These are phyloP conservation scores for Cotesia chilonis DNA, from an alignment of 1,140 invertebrate species.

Conservation along the genomic window DNA sequence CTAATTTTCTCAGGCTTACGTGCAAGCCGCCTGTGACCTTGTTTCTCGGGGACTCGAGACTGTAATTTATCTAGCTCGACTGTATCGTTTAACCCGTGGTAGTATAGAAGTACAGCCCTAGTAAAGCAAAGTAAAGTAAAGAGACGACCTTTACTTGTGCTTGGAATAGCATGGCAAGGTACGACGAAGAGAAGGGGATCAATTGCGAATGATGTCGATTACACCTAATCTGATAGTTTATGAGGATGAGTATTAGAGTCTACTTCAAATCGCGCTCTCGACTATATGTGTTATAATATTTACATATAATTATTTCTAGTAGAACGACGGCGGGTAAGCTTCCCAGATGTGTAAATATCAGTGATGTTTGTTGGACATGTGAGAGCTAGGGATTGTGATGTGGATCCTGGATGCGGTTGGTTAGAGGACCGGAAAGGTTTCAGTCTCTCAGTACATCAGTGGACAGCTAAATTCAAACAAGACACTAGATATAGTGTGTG, in stretches of 20 bases:
- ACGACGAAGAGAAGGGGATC: background rate
- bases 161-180: background rate
- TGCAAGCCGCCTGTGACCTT: slow-evolving; percentile 34
- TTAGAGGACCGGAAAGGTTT: slow-evolving; percentile 30
- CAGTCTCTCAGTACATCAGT: slow-evolving; percentile 25
- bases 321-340: slow-evolving; percentile 17
- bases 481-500: slow-evolving; percentile 21
- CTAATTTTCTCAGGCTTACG: slow-evolving; percentile 16
- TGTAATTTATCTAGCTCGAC: slow-evolving; percentile 39
- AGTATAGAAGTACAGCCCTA: slow-evolving; percentile 7
- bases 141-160: background rate
- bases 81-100: slow-evolving; percentile 37
- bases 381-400: slow-evolving; percentile 16
- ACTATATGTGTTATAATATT: slow-evolving; percentile 16
- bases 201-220: slow-evolving; percentile 21
- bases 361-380: slow-evolving; percentile 24
- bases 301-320: slow-evolving; percentile 35
- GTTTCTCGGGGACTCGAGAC: slow-evolving; percentile 33
- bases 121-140: no score
- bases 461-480: slow-evolving; percentile 37
- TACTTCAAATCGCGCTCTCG: no score
- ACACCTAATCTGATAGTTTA: background rate
- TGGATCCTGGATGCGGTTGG: slow-evolving; percentile 11
- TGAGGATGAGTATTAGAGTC: no score
- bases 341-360: slow-evolving; percentile 14